A percentile compares a stretch with the other conserved stretches of the same genome.
Evolutionary conservation across 1,140 invertebrate genomes (phyloP).

Genomic region (Drosophila tsacasi): DNA sequence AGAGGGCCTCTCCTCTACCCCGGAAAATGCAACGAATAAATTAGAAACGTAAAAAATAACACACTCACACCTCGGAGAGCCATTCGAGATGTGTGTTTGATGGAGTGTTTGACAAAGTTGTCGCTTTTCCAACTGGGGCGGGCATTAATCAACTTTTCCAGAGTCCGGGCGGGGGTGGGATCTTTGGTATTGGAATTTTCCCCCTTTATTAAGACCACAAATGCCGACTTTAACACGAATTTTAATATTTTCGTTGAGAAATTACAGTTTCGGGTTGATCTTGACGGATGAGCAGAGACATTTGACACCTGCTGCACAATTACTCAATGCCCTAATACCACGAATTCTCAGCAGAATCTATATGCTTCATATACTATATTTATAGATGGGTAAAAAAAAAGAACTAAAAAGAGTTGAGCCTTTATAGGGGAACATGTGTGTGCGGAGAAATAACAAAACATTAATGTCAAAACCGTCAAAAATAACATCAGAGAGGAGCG

Average conservation of each 20-base stretch:
- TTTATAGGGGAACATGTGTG: constrained; percentile 58
- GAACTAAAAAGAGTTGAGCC: constrained; percentile 69
- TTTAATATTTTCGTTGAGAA: constrained; percentile 76
- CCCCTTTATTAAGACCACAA: constrained; percentile 76
- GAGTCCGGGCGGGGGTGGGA: constrained; percentile 1
- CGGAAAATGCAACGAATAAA: constrained; percentile 40
- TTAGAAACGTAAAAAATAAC: constrained; percentile 29
- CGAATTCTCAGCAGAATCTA: constrained; percentile 44
- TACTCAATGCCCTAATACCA: constrained; percentile 75
- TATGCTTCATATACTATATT: constrained; percentile 35
- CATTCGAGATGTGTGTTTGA: constrained; percentile 75
- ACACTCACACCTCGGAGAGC: constrained; percentile 41
- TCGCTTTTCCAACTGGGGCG: constrained; percentile 53
- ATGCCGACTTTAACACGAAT: constrained; percentile 72
- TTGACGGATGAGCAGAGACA: constrained; percentile 62
- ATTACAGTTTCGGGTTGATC: constrained; percentile 62
- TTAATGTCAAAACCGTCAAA: constrained; percentile 81
- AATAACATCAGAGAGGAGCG: constrained; percentile 50
- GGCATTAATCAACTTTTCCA: constrained; percentile 61
- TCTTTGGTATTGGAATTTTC: constrained; percentile 3
- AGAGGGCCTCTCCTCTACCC: background rate
- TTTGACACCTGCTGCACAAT: constrained; percentile 80
- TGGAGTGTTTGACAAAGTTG: constrained; percentile 82
- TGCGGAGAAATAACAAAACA: constrained; percentile 73
- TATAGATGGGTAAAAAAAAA: constrained; percentile 47